Base-by-base conservation (phyloP, 30 jellyfish, hydroid and myxozoan genomes). In the Turritopsis rubra region DNA sequence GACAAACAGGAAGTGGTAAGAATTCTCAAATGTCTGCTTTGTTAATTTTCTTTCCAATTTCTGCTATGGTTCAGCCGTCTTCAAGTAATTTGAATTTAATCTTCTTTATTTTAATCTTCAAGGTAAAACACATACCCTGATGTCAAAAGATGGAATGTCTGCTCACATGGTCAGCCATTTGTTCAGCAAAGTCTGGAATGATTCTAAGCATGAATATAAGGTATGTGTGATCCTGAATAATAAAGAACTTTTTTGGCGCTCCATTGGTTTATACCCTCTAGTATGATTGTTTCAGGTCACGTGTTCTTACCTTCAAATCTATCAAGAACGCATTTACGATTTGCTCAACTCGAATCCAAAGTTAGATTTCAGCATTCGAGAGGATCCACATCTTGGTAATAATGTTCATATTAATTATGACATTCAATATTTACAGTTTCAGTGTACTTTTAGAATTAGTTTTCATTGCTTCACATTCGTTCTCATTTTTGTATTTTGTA, bases 1-100 rank as follows among this genome's bases (percentile, higher is more conserved):
- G 97, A 1, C 97, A 90, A 71, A 89, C 96, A 23, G 93, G 94
- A 29, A 84, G 95, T n/a, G 96, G 96, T 89, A 79, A 79, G 21
- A 9, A 9, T 19, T 68, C 13, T 41, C 60, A 3, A 3, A 41
- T 41, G 13, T 41, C 13, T 41, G 13, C n/a, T n/a, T n/a, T n/a
- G n/a, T n/a, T n/a, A n/a, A n/a, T n/a, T n/a, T n/a, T n/a, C n/a
- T n/a, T n/a, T n/a, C n/a, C n/a, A n/a, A n/a, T n/a, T n/a, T n/a
- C n/a, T n/a, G n/a, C n/a, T n/a, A n/a, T n/a, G n/a, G n/a, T n/a
- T n/a, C n/a, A n/a, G n/a, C n/a, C n/a, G n/a, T n/a, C n/a, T n/a
- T n/a, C n/a, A n/a, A n/a, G n/a, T n/a, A n/a, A n/a, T n/a, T n/a
- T n/a, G n/a, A n/a, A n/a, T n/a, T n/a, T n/a, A n/a, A n/a, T n/a